A percentile compares a stretch with the other conserved stretches of the same genome.
phyloP scores from a whole-genome alignment of 2,888 invertebrate genomes.

The Lycocerus yunnanus region DNA sequence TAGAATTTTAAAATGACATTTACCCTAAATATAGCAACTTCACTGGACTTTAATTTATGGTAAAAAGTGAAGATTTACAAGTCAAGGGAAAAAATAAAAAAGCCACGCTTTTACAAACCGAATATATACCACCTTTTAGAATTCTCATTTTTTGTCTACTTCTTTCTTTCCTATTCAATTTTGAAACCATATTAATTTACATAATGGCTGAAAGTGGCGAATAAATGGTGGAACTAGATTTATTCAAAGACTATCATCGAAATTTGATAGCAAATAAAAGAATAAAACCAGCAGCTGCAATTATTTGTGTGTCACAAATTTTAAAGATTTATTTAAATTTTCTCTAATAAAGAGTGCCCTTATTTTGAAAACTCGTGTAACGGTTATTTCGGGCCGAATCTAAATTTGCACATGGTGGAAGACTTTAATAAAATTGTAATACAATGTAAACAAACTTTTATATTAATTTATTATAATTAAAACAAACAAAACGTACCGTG shows the following conservation, averaged over 20 bases:
- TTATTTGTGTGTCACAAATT: slow-evolving; percentile 29
- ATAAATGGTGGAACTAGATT: slow-evolving; percentile 31
- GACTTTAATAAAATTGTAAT: not conserved
- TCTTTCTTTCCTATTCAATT: slow-evolving; percentile 40
- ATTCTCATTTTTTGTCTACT: slow-evolving; percentile 33
- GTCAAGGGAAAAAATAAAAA: slow-evolving; percentile 21
- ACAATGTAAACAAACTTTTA: not conserved
- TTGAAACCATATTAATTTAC: slow-evolving; percentile 43
- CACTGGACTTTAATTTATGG: slow-evolving; percentile 15
- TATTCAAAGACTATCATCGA: slow-evolving; percentile 24
- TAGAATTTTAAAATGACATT: slow-evolving; percentile 1
- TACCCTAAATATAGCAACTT: not conserved
- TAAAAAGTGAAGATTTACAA: slow-evolving; percentile 27
- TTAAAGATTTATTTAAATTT: slow-evolving; percentile 21
- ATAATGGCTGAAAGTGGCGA: slow-evolving; percentile 41
- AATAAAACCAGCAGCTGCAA: slow-evolving; percentile 35
- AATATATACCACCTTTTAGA: slow-evolving; percentile 18
- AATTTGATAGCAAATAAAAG: slow-evolving; percentile 23
- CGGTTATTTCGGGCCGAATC: not conserved
- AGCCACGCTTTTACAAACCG: slow-evolving; percentile 12
- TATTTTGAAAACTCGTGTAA: not conserved
- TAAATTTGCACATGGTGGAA: not conserved
- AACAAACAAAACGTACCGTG: slow-evolving; percentile 1
- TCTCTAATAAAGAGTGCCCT: slow-evolving; percentile 21
- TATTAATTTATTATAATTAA: slow-evolving; percentile 2